Conservation (phyloP, 2,888 invertebrate genomes). For the Phalera bucephala region DNA sequence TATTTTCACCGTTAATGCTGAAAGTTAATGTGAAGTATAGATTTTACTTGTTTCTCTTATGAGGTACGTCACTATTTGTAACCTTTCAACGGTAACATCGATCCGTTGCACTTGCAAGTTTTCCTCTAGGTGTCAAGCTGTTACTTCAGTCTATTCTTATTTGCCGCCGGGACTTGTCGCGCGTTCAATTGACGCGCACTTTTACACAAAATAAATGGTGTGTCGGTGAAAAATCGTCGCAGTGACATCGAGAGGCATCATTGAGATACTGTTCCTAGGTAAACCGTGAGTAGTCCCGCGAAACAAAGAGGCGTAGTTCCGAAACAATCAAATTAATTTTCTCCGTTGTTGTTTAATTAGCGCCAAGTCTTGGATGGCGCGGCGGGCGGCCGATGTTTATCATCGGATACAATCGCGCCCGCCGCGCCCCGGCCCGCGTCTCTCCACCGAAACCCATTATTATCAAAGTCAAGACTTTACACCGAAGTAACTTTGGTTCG, state of each 20-base stretch:
- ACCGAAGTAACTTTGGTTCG: slow-evolving; percentile 77
- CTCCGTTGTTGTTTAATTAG: slow-evolving; percentile 82
- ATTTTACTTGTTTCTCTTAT: no score
- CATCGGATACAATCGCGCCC: slow-evolving; percentile 78
- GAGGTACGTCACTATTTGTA: no score
- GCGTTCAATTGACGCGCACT: slow-evolving; percentile 40
- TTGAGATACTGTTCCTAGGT: slow-evolving; percentile 67
- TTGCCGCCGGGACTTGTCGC: slow-evolving; percentile 51
- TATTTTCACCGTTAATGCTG: not conserved
- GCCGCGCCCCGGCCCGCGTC: slow-evolving; percentile 39
- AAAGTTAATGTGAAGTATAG: not conserved
- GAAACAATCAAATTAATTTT: slow-evolving; percentile 82
- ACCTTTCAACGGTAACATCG: slow-evolving; percentile 40
- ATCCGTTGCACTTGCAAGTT: slow-evolving; percentile 63
- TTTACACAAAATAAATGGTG: slow-evolving; percentile 49
- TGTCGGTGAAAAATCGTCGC: slow-evolving; percentile 44
- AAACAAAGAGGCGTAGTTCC: slow-evolving; percentile 75
- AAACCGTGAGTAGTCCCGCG: slow-evolving; percentile 62
- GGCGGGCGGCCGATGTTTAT: slow-evolving; percentile 79
- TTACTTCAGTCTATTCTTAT: slow-evolving; percentile 54
- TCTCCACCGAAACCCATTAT: slow-evolving; percentile 74
- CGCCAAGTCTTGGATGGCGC: slow-evolving; percentile 75
- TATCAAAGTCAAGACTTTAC: slow-evolving; percentile 78
- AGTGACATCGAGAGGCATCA: slow-evolving; percentile 47
- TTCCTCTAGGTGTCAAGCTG: slow-evolving; percentile 60